Percentiles rank a stretch among this genome's conserved stretches.
These are phyloP conservation scores for Drosophila nebulosa DNA, from an alignment of 1,140 invertebrate genomes.

Conservation along the genomic window DNA sequence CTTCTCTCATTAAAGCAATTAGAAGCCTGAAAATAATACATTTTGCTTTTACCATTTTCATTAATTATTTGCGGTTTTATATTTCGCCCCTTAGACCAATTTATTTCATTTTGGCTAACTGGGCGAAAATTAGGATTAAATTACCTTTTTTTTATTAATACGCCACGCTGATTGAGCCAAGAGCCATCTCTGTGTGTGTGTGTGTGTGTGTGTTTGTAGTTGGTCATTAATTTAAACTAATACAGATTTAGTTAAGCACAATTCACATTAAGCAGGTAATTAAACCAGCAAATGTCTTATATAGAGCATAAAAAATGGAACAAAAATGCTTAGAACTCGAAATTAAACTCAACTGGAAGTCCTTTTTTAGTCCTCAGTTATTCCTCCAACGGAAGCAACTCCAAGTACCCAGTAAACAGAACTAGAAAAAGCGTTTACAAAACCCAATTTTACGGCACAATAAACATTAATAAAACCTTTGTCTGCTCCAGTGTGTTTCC, in stretches of 20 bases:
- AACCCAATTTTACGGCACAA: slow-evolving; percentile 45
- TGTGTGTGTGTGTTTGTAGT: no score
- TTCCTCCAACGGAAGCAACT: neutral
- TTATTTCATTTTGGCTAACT: no score
- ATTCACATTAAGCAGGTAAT: neutral
- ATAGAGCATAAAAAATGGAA: neutral
- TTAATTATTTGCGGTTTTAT: no score
- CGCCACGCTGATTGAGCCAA: neutral
- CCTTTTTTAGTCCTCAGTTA: neutral
- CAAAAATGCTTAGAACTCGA: neutral
- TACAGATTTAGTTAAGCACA: no score
- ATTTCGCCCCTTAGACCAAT: no score
- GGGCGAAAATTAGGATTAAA: neutral
- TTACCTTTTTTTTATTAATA: no score
- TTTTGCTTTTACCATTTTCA: neutral
- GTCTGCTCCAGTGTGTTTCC: neutral
- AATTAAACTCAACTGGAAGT: neutral
- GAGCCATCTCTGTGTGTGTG: no score
- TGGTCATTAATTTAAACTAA: neutral
- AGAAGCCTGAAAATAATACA: neutral
- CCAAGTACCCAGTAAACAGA: neutral
- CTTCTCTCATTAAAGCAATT: no score
- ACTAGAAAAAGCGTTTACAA: neutral
- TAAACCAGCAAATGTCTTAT: neutral
- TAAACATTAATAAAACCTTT: slow-evolving; percentile 37